Percentiles rank a stretch among this genome's conserved stretches.
Evolutionary conservation across 2,797 vertebrate species (phyloP).

Genomic region (Oreonectes daqikongensis): DNA sequence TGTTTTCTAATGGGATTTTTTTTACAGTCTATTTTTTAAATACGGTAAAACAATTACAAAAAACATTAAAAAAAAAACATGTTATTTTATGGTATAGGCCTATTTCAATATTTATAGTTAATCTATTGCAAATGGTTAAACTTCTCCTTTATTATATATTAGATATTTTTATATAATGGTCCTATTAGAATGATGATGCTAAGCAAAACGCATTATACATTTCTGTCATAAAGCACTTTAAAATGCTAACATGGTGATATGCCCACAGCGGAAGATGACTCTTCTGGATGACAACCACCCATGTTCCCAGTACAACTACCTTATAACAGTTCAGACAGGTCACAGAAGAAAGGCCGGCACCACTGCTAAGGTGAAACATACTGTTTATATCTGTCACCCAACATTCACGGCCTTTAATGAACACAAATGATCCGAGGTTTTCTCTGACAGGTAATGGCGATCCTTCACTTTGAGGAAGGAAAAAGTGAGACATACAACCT

Average conservation of each 20-base stretch:
- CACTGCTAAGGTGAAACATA: slow-evolving; percentile 75
- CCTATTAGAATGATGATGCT: no score
- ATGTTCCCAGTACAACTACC: slow-evolving; percentile 77
- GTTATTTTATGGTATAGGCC: no score
- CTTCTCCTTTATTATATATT: no score
- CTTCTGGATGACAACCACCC: slow-evolving; percentile 81
- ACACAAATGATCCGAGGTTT: slow-evolving; percentile 12
- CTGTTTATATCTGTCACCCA: not conserved
- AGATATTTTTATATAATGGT: no score
- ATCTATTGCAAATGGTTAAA: no score
- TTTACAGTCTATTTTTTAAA: no score
- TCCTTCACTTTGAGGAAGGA: slow-evolving; percentile 71
- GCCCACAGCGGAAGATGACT: slow-evolving; percentile 80
- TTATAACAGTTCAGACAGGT: slow-evolving; percentile 82
- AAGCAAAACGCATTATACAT: no score
- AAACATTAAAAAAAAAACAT: no score
- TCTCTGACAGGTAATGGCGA: slow-evolving; percentile 71
- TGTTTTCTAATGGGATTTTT: no score
- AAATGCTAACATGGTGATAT: not conserved
- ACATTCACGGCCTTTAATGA: not conserved
- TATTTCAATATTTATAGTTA: no score
- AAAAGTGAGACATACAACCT: slow-evolving; percentile 75
- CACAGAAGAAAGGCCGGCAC: slow-evolving; percentile 79
- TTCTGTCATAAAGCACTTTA: not conserved
- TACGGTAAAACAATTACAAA: no score